Conservation (phyloP, 37 sponge, comb jelly and placozoan genomes). For the Chondrosia reniformis region DNA sequence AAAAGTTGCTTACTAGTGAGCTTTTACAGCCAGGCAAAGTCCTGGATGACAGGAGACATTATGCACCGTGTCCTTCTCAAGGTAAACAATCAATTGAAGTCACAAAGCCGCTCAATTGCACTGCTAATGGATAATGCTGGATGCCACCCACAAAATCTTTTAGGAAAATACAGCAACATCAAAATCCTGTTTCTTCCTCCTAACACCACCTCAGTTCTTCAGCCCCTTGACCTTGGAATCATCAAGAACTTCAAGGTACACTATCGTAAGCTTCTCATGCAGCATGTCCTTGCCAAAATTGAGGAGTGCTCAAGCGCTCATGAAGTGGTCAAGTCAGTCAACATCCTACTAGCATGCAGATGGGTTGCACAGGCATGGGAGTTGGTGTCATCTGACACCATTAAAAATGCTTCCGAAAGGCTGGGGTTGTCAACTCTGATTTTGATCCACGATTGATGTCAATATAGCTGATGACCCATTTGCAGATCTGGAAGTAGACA, state of each 20-base stretch:
- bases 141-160: conserved; percentile 46
- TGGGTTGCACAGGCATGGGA: conserved; percentile 62
- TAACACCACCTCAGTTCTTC: conserved; percentile 59
- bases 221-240: conserved; percentile 67
- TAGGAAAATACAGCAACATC: conserved; percentile 56
- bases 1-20: conserved; percentile 43
- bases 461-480: conserved; percentile 27
- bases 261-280: conserved; percentile 36
- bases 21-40: conserved; percentile 58
- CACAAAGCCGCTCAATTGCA: conserved; percentile 26
- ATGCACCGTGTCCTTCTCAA: conserved; percentile 43
- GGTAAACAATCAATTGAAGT: conserved; percentile 24
- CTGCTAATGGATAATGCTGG: conserved; percentile 69
- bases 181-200: conserved; percentile 52
- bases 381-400: conserved; percentile 38
- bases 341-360: conserved; percentile 49
- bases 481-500: conserved; percentile 19
- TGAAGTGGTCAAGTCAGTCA: conserved; percentile 53
- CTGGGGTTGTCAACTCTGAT: conserved; percentile 28
- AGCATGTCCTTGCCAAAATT: conserved; percentile 36
- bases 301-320: conserved; percentile 22
- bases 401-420: conserved; percentile 48
- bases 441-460: background rate
- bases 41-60: conserved; percentile 70
- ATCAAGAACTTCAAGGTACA: conserved; percentile 66